Evolutionary conservation across 2,113 vertebrate genomes (phyloP), one percentile per base, ranked within the genome.

Genomic region (Indicator maculatus): DNA sequence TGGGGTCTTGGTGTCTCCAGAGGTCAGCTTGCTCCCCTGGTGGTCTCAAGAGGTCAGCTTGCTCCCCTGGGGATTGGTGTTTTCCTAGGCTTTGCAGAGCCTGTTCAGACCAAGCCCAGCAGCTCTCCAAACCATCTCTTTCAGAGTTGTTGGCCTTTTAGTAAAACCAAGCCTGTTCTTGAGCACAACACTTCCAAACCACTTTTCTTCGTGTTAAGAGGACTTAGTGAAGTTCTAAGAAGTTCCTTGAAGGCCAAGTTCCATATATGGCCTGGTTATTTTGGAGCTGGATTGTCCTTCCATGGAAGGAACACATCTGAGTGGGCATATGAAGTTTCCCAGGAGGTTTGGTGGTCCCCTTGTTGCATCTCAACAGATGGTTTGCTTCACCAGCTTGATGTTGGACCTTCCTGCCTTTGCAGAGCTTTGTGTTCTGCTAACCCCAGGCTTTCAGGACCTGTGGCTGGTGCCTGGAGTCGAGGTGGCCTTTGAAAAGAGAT

Each of bases 141-240:
- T 30, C 23, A 5, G 41, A 55, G 17, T 19, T 16, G 28, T 23
- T 64, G 30, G 33, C 28, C 15, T 58, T 56, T 33, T 59, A 15
- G 60, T 39, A 11, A 12, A 50, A 83, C 8, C 2, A 3, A 2
- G 11, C 8, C 50, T 2, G 5, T 2, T 0, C 15, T 33, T 9
- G 36, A 53, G 39, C 58, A 16, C 6, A 21, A 12, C 8, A 16
- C 19, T 17, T 73, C 50, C 26, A 70, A 31, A 31, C 31, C 17
- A 8, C 53, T 89, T 84, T 31, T 67, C 3, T 67, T 60, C 11
- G 3, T 10, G 15, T 61, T 61, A 31, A 47, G 85, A 83, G 26
- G 15, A 53, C 12, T 59, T 59, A 45, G 5, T 5, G 0, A 53
- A 75, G 31, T 41, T n/a, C 41, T 5, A n/a, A 70, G 59, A 39